Base-by-base conservation (phyloP, 2,888 invertebrate genomes). In the Volucella inflata region DNA sequence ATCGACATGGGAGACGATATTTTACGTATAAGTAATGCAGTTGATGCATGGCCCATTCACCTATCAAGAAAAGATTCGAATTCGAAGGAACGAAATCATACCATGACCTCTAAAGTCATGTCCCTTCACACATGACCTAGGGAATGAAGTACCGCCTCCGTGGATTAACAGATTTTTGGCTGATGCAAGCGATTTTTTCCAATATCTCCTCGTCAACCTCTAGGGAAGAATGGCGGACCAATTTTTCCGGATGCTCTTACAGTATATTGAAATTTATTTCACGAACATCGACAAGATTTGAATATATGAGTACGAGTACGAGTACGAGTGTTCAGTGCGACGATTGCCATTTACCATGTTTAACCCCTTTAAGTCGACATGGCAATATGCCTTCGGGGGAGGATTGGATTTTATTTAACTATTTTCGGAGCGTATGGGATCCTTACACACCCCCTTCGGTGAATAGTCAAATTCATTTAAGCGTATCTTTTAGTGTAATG, bases 281-380 rank as follows among this genome's bases (percentile, higher is more conserved):
- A 62, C 14, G 16, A 21, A 36, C 40, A 70, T 55, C 16, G 36
- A 38, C 2, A 10, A 11, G 30, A 57, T 78, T 68, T 40, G n/a
- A 77, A 62, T 77, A 53, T 14, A 62, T 68, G 68, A 21, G 44
- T 44, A 10, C 11, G n/a, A n/a, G 17, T n/a, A 51, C n/a, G 67
- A 76, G 67, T 21, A 57, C 30, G 30, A 30, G 30, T 30, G 6
- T 30, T 30, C 30, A 30, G 30, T 30, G 30, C 30, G 30, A 30
- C 30, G 30, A 30, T 30, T 30, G 30, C 30, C 30, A 38, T 12
- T 65, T 57, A n/a, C 36, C n/a, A 67, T 17, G 17, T 67, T 30
- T 14, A 70, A 46, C 40, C 70, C 53, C 6, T 59, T 67, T 48
- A 40, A 48, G 55, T 0, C 51, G 51, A 8, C 12, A n/a, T 10